Conservation (phyloP, 2,888 invertebrate species). For the Oscheius sp. region DNA sequence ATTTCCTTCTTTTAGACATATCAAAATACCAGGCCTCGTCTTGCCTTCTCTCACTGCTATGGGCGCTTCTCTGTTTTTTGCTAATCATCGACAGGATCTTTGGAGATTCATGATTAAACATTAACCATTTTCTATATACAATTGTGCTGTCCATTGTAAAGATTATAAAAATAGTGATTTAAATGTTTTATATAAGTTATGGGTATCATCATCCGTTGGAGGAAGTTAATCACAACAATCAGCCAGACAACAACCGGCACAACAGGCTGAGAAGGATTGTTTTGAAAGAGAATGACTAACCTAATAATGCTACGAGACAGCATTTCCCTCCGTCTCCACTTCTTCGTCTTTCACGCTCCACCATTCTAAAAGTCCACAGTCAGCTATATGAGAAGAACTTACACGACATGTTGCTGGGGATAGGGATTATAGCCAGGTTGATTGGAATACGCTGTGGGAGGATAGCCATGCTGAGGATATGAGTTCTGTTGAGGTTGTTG, state of each 20-base stretch:
- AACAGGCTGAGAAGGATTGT: background rate
- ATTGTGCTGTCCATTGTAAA: background rate
- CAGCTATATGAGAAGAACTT: background rate
- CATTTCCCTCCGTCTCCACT: slow-evolving; percentile 23
- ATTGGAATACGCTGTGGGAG: background rate
- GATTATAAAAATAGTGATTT: slow-evolving; percentile 2
- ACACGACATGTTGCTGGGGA: slow-evolving; percentile 13
- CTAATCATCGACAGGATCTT: slow-evolving; percentile 45
- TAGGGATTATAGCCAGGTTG: slow-evolving; percentile 17
- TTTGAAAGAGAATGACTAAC: background rate
- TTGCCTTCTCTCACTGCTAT: slow-evolving; percentile 50
- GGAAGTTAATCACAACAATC: slow-evolving; percentile 22
- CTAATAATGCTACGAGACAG: slow-evolving; percentile 8
- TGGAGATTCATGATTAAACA: slow-evolving; percentile 60
- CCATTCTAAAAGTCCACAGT: slow-evolving; percentile 8
- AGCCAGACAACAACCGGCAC: slow-evolving; percentile 24
- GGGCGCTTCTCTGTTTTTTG: slow-evolving; percentile 36
- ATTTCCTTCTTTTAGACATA: slow-evolving; percentile 3
- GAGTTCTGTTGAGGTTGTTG: slow-evolving; percentile 12
- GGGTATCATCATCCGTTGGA: slow-evolving; percentile 1
- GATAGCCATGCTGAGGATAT: slow-evolving; percentile 4
- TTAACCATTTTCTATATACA: slow-evolving; percentile 23
- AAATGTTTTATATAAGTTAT: no score
- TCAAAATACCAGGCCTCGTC: slow-evolving; percentile 53
- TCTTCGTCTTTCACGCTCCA: slow-evolving; percentile 4